These are phyloP conservation scores for Hofmannophila pseudospretella DNA, from an alignment of 2,888 invertebrate species.

Conservation along the genomic window DNA sequence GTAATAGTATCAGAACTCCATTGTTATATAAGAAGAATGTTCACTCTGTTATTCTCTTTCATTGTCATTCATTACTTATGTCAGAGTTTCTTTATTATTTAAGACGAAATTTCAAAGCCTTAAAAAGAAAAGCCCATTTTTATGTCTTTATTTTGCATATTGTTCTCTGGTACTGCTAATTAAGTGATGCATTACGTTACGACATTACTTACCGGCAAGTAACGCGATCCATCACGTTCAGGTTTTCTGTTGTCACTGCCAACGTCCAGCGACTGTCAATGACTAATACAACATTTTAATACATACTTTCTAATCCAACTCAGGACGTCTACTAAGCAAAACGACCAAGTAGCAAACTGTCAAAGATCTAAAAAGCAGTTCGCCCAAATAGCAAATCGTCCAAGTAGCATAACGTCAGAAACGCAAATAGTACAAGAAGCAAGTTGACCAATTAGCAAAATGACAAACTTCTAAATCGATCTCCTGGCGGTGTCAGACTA, in stretches of 20 bases:
- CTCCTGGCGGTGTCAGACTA: too few species aligned
- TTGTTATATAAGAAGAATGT: constrained; percentile 13
- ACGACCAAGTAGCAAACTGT: too few species aligned
- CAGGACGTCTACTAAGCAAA: too few species aligned
- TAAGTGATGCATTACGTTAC: constrained; percentile 4
- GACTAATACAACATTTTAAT: constrained; percentile 14
- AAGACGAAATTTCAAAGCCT: neutral
- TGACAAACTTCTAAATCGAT: too few species aligned
- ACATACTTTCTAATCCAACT: too few species aligned
- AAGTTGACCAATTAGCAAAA: too few species aligned
- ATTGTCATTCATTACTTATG: constrained; percentile 1
- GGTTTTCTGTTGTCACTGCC: constrained; percentile 14
- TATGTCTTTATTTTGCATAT: neutral
- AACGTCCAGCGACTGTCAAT: constrained; percentile 14
- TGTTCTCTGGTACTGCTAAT: neutral
- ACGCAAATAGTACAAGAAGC: too few species aligned
- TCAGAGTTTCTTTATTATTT: neutral
- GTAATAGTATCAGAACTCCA: constrained; percentile 4
- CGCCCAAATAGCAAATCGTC: too few species aligned
- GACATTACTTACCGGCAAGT: constrained; percentile 2
- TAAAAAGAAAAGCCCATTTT: too few species aligned
- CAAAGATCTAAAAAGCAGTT: too few species aligned
- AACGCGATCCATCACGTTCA: constrained; percentile 14
- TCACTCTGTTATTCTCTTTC: neutral
- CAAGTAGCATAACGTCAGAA: too few species aligned